Base-by-base conservation (phyloP, 2,888 invertebrate genomes). In the Drosophila vallismaia region DNA sequence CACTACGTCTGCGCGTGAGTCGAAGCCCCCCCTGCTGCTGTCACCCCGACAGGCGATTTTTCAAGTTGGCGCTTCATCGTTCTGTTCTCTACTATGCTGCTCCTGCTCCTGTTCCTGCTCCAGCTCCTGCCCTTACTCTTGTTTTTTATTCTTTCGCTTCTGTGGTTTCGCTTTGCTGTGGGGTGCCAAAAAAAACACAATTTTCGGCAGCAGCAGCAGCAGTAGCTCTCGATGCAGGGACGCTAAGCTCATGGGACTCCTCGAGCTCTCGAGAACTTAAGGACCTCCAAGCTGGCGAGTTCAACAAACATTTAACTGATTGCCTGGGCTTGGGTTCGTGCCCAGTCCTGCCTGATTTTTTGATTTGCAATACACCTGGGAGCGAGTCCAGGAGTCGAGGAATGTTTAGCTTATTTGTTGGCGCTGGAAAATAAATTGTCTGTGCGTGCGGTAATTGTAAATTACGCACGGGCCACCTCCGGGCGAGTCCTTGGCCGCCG, bases 361-460 rank as follows among this genome's bases (percentile, higher is more conserved):
- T 90, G 90, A 90, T 90, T 90, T 90, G 90, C 88, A 79, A 90
- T 90, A 89, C 90, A 90, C 90, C 90, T 90, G 90, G 90, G 90
- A 90, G 90, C 90, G 90, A 48, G 63, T 52, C 53, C 44, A 33
- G 19, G 50, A n/a, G 40, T 52, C 63, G 64, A 49, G 73, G 75
- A 85, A 74, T 72, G 71, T 53, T 74, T 50, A 71, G 79, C 86
- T 87, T 88, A 81, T 85, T 85, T 85, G 86, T 82, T 85, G 77
- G 77, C 80, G 77, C 59, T 79, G 76, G 77, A 89, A 85, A 89
- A 90, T 90, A 90, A 90, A 90, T 90, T 90, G 90, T 88, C 84
- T 89, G 90, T 90, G 89, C 90, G 90, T 90, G 90, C 89, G 81
- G 90, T 90, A 90, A 90, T 90, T 90, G 90, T 88, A 89, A 90